Conservation (phyloP, 2,888 invertebrate genomes). For the Leucoptera coffeella region DNA sequence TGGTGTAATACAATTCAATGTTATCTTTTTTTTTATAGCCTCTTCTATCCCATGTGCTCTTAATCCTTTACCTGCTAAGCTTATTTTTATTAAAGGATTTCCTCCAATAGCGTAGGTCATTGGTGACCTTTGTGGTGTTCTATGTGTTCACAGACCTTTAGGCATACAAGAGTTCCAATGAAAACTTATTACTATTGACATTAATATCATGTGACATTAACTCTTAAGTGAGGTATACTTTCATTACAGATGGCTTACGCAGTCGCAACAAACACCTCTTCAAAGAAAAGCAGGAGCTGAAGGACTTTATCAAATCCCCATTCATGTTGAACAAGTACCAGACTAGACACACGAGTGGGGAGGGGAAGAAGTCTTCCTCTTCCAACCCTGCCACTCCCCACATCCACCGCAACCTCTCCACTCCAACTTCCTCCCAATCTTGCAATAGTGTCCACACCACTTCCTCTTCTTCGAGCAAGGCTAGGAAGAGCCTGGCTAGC, state of each 20-base stretch:
- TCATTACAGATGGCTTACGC: slow-evolving; percentile 25
- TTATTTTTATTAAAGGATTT: too few species aligned
- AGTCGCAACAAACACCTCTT: slow-evolving; percentile 21
- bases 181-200: too few species aligned
- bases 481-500: slow-evolving; percentile 34
- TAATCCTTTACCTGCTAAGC: too few species aligned
- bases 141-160: too few species aligned
- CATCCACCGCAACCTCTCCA: slow-evolving; percentile 28
- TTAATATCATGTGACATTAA: too few species aligned
- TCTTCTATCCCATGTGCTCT: too few species aligned
- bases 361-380: slow-evolving; percentile 20
- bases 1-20: too few species aligned
- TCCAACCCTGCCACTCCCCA: slow-evolving; percentile 39
- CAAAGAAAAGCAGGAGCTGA: slow-evolving; percentile 26
- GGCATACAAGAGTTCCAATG: too few species aligned
- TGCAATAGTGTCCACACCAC: slow-evolving; percentile 32
- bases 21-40: too few species aligned
- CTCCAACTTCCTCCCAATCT: slow-evolving; percentile 38
- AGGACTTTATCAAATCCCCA: slow-evolving; percentile 42
- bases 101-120: too few species aligned
- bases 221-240: too few species aligned
- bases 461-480: slow-evolving; percentile 36
- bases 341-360: slow-evolving; percentile 22
- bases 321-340: slow-evolving; percentile 42
- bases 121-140: too few species aligned